These are phyloP conservation scores for Tachystola acroxantha DNA, from an alignment of 2,888 invertebrate species.

Conservation along the genomic window DNA sequence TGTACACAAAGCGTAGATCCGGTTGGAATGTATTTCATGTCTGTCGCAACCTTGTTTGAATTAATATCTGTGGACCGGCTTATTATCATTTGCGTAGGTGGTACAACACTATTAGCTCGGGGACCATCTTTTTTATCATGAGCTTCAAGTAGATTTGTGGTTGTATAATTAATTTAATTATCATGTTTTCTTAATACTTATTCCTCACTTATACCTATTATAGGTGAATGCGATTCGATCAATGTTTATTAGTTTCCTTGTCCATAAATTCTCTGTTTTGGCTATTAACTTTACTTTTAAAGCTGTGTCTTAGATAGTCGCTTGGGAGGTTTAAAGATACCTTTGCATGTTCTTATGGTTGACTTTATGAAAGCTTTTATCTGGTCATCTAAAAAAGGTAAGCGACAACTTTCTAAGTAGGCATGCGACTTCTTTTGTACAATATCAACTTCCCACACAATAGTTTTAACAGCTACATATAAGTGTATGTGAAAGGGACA, in stretches of 20 bases:
- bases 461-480: slow-evolving; percentile 35
- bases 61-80: slow-evolving; percentile 13
- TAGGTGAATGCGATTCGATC: no score
- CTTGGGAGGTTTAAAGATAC: neutral
- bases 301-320: neutral
- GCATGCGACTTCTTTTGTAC: slow-evolving; percentile 37
- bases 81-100: slow-evolving; percentile 32
- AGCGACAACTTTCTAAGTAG: slow-evolving; percentile 11
- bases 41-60: slow-evolving; percentile 19
- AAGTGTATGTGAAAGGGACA: slow-evolving; percentile 20
- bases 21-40: neutral
- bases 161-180: no score
- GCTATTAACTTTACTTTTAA: no score
- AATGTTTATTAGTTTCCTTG: no score
- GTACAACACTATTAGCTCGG: neutral
- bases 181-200: no score
- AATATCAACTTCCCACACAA: slow-evolving; percentile 54
- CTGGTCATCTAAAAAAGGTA: slow-evolving; percentile 15
- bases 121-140: neutral
- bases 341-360: no score
- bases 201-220: no score
- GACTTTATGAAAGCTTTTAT: slow-evolving; percentile 36
- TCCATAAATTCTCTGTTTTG: no score
- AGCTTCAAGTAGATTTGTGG: no score
- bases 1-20: slow-evolving; percentile 8